Evolutionary conservation across 2,113 vertebrate genomes (phyloP).

Genomic region (Pterocles burchelli): DNA sequence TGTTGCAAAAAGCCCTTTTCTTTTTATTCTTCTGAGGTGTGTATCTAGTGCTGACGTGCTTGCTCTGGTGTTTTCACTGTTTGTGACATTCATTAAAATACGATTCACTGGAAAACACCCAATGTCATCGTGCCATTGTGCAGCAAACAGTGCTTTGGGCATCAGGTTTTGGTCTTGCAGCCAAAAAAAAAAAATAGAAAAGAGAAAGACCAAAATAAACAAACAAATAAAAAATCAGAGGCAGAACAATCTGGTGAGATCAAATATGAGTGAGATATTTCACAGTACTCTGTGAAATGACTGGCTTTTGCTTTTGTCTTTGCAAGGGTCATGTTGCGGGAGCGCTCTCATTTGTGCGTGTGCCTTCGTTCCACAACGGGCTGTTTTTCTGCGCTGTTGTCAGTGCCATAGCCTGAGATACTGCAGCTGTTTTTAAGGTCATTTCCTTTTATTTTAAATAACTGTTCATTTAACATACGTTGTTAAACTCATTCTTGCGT

Average conservation of each 20-base stretch:
- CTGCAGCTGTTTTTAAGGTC: conserved; percentile 58
- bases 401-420: conserved; percentile 10
- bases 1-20: conserved; percentile 66
- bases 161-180: neutral
- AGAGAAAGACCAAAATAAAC: neutral
- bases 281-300: neutral
- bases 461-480: conserved; percentile 57
- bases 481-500: conserved; percentile 68
- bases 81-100: neutral
- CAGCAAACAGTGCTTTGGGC: conserved; percentile 31
- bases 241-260: conserved; percentile 22
- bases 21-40: conserved; percentile 64
- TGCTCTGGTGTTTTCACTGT: neutral
- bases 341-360: neutral
- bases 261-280: neutral
- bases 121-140: conserved; percentile 54
- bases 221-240: neutral
- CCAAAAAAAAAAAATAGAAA: neutral
- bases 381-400: conserved; percentile 25
- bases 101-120: conserved; percentile 46
- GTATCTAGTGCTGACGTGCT: neutral
- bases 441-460: conserved; percentile 75
- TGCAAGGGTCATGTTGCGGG: neutral
- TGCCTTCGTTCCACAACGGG: conserved; percentile 1
- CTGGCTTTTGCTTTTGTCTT: conserved; percentile 34